Base-by-base conservation (phyloP, 2,888 invertebrate species). In the Lutraria lutraria region DNA sequence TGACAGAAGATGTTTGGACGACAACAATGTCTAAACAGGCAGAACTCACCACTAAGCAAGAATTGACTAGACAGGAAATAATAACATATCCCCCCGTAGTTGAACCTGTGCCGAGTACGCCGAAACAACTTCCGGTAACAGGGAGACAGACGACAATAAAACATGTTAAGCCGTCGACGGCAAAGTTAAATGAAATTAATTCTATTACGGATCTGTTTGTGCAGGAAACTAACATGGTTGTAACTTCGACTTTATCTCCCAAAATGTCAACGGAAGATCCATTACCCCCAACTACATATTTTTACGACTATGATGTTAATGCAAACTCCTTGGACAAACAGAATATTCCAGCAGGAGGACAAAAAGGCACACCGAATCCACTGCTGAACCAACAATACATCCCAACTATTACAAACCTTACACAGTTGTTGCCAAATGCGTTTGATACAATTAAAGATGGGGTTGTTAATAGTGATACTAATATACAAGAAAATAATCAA, bases 231-330 rank as follows among this genome's bases (percentile, higher is more conserved):
- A 16, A 56, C 2, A 56, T 56, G 21, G 3, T 13, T 56, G 56
- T 56, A 4, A 34, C 76, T 19, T 31, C 76, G 10, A 31, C 31
- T 2, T 16, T 16, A 76, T 19, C 34, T 6, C 76, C 16, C 31
- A 34, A 25, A 76, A 31, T 43, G 16, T 31, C 76, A 8, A 84
- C 84, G 19, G 84, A 76, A 25, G 31, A n/a, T 54, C 43, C 25
- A 16, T 19, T 56, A n/a, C 79, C 76, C 13, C 56, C 15, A 60
- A 56, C 85, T 19, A 85, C 85, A 0, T 85, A 79, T 54, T 85
- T 79, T 80, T 85, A 85, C 56, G 85, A 85, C 43, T 85, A 85
- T 80, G 80, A 85, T 60, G 19, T 80, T 25, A 34, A 21, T 15
- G 31, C 79, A 34, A 79, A 82, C 52, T 2, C 19, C 15, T 21